phyloP scores from a whole-genome alignment of 1,140 invertebrate species.

The Coelopa frigida region DNA sequence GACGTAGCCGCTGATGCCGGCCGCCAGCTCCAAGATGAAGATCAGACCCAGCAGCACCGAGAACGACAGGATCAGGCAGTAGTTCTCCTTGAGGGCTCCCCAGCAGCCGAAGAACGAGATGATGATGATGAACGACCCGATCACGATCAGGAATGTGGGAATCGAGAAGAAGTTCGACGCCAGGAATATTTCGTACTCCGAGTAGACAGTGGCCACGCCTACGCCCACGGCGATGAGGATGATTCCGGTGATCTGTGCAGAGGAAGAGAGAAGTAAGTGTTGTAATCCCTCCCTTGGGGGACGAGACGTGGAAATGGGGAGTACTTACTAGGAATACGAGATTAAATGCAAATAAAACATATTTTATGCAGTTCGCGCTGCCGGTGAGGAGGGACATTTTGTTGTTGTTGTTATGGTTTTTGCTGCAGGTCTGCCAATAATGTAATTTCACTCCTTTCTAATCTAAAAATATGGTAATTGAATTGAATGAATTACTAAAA shows the following conservation, averaged over 20 bases:
- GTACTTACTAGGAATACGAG: slow-evolving; percentile 60
- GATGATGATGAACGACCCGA: slow-evolving; percentile 71
- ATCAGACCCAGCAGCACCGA: slow-evolving; percentile 63
- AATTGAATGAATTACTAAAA: background rate
- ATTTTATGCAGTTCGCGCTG: slow-evolving; percentile 53
- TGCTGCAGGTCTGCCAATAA: background rate
- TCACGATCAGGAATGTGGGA: slow-evolving; percentile 69
- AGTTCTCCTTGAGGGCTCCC: slow-evolving; percentile 73
- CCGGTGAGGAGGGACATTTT: slow-evolving; percentile 42
- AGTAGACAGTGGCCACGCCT: slow-evolving; percentile 56
- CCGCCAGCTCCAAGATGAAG: slow-evolving; percentile 73
- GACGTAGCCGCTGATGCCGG: slow-evolving; percentile 73
- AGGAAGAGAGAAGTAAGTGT: slow-evolving; percentile 1
- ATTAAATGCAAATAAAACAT: slow-evolving; percentile 59
- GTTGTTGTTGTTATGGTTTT: slow-evolving; percentile 5
- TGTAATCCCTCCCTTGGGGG: too few species aligned
- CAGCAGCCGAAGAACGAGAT: slow-evolving; percentile 83
- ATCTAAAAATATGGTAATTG: background rate
- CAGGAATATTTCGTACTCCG: slow-evolving; percentile 59
- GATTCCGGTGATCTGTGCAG: slow-evolving; percentile 60
- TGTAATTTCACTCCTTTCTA: background rate
- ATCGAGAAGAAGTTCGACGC: slow-evolving; percentile 54
- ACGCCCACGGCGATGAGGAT: slow-evolving; percentile 60
- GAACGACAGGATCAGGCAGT: slow-evolving; percentile 75
- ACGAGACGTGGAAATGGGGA: too few species aligned